A percentile compares a stretch with the other conserved stretches of the same genome.
Evolutionary conservation across 2,797 vertebrate species (phyloP).

Genomic region (Aldrovandia affinis): DNA sequence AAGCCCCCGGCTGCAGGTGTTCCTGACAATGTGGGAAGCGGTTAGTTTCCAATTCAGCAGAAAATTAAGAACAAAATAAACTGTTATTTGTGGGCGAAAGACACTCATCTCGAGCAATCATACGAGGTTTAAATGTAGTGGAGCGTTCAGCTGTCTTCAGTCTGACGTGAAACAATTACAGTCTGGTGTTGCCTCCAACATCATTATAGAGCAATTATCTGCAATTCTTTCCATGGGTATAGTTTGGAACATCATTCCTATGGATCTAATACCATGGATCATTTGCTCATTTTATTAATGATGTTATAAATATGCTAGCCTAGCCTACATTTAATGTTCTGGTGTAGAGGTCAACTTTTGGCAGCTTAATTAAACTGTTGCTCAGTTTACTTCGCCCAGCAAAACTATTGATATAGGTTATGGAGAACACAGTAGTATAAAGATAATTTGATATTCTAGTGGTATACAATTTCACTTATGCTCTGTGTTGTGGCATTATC

Average conservation of each 20-base stretch:
- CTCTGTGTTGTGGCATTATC: background rate
- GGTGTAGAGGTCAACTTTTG: background rate
- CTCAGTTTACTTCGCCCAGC: no score
- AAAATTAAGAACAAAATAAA: constrained; percentile 91
- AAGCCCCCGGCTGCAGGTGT: constrained; percentile 86
- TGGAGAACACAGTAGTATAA: background rate
- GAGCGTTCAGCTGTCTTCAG: constrained; percentile 85
- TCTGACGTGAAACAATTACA: constrained; percentile 86
- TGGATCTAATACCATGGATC: constrained; percentile 74
- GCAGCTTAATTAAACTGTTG: background rate
- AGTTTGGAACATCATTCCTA: constrained; percentile 63
- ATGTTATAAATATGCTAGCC: constrained; percentile 79
- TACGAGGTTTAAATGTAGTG: constrained; percentile 76
- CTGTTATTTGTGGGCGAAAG: constrained; percentile 89
- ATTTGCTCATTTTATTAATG: constrained; percentile 83
- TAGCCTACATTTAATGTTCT: background rate
- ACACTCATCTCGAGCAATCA: constrained; percentile 86
- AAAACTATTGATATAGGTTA: background rate
- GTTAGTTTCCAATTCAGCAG: constrained; percentile 90
- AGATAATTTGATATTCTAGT: background rate
- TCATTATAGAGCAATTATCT: constrained; percentile 85
- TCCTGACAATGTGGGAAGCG: constrained; percentile 84
- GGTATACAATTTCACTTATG: background rate
- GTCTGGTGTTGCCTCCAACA: constrained; percentile 83
- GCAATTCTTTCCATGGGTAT: constrained; percentile 83